Evolutionary conservation across 2,797 vertebrate genomes (phyloP), one percentile per base, ranked within the genome.

Genomic region (Chelonia mydas): DNA sequence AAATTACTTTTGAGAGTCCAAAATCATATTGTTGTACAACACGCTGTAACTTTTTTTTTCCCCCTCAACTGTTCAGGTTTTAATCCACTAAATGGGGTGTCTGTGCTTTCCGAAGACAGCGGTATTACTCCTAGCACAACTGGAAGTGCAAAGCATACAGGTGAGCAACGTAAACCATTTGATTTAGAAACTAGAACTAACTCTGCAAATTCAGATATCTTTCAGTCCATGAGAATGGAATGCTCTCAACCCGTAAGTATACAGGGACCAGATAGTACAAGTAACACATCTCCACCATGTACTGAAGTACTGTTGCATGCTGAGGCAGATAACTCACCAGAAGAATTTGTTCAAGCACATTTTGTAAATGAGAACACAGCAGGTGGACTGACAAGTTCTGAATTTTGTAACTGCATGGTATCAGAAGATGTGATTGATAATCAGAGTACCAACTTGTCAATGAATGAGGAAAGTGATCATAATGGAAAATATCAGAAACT

Each of bases 271-370:
- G 90, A 57, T 1, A 11, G n/a, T 86, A 85, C 81, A 11, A 27
- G 87, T 28, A 41, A 5, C 0, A 2, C 6, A 1, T 6, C 92
- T n/a, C 16, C 81, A 74, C 88, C 91, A 19, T 95, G 82, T 5
- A 0, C 82, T 6, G 94, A 93, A 53, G 89, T 85, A 0, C 72
- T 87, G 2, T 82, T 95, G 49, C 96, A 97, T 7, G 54, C 23
- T 8, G 95, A 87, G 85, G 93, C 87, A 45, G 89, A 65, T 1
- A 37, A 53, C 87, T 96, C 88, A 1, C 91, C 96, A 16, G 94
- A 96, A 94, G 97, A 98, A 86, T 83, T 95, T 59, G 91, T 72
- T 54, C 86, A 89, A 78, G 95, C 91, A 1, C 92, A 54, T 49
- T 84, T 94, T 5, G 53, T 59, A 87, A 90, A 74, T 2, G 49